Evolutionary conservation across 2,113 vertebrate genomes (phyloP).

Genomic region (Channa maculata): DNA sequence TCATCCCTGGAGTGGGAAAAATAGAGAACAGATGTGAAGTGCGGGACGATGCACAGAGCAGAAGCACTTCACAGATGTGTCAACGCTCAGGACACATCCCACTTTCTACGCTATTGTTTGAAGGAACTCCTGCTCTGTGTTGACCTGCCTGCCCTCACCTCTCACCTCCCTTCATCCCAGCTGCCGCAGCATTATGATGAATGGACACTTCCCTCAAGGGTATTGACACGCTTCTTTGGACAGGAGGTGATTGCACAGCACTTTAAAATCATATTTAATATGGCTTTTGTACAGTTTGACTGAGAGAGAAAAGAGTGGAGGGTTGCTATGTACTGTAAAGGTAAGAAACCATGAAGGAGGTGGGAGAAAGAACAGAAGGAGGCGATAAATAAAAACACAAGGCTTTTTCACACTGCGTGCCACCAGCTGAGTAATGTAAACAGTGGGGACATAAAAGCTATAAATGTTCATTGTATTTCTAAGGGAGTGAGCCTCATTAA

Average conservation of each 20-base stretch:
- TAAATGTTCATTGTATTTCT: slow-evolving; percentile 59
- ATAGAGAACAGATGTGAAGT: slow-evolving; percentile 31
- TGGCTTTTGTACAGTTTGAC: slow-evolving; percentile 1
- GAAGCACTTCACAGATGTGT: slow-evolving; percentile 35
- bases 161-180: slow-evolving; percentile 64
- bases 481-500: slow-evolving; percentile 60
- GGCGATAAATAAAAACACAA: slow-evolving; percentile 6
- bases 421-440: slow-evolving; percentile 49
- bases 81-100: too few relatives aligned
- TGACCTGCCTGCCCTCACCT: slow-evolving; percentile 56
- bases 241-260: not conserved
- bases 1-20: too few relatives aligned
- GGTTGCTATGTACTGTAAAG: slow-evolving; percentile 11
- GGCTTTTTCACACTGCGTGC: slow-evolving; percentile 17
- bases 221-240: not conserved
- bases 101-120: slow-evolving; percentile 44
- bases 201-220: slow-evolving; percentile 40
- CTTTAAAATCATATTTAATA: slow-evolving; percentile 23
- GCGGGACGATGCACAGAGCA: slow-evolving; percentile 13
- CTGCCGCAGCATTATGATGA: slow-evolving; percentile 44
- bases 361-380: not conserved
- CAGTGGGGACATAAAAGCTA: slow-evolving; percentile 45
- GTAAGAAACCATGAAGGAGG: not conserved
- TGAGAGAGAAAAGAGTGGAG: slow-evolving; percentile 8
- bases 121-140: slow-evolving; percentile 42